Evolutionary conservation across 2,888 invertebrate genomes (phyloP), one percentile per base, ranked within the genome.

Genomic region (Masnerella sp.): DNA sequence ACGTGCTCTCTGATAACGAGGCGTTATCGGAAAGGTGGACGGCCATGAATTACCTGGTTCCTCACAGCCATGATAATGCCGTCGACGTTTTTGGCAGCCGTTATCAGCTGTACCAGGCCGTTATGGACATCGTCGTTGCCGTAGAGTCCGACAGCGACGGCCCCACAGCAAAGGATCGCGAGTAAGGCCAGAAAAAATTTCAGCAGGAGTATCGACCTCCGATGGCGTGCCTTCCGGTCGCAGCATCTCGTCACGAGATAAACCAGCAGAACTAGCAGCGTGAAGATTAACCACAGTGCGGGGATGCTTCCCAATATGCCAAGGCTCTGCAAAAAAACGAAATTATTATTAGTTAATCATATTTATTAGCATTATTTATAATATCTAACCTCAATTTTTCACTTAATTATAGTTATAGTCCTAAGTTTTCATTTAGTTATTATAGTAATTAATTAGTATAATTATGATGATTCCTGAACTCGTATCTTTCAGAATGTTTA

Each of bases 91-190:
- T 93, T 91, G 4, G 95, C 93, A 9, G 96, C 93, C 71, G 92
- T 91, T 75, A 94, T 90, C 81, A 95, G 92, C 86, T 94, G 93
- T 80, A 94, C 90, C 85, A 97, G 52, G 34, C 78, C 79, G 88
- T 96, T 96, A 90, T 97, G 96, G 40, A 96, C 91, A 87, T 96
- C 96, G 87, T 97, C 96, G 89, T 97, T 98, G 32, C 97, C 97
- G 88, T 96, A 98, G 36, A 98, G 91, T 22, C 94, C 97, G 56
- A 96, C 91, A 58, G 96, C 97, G 78, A 97, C 93, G 5, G 96
- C 94, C 71, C 95, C 96, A 89, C 96, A 96, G 85, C 96, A 96
- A 77, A 96, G 90, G 71, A 97, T 93, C 52, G 96, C 94, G 11
- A 94, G 92, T 73, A 94, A 91, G 83, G 94, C 94, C 59, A 95